Percentiles rank a stretch among this genome's conserved stretches.
phyloP scores from a whole-genome alignment of 2,888 invertebrate genomes.

The Arrhopalites spinosus region DNA sequence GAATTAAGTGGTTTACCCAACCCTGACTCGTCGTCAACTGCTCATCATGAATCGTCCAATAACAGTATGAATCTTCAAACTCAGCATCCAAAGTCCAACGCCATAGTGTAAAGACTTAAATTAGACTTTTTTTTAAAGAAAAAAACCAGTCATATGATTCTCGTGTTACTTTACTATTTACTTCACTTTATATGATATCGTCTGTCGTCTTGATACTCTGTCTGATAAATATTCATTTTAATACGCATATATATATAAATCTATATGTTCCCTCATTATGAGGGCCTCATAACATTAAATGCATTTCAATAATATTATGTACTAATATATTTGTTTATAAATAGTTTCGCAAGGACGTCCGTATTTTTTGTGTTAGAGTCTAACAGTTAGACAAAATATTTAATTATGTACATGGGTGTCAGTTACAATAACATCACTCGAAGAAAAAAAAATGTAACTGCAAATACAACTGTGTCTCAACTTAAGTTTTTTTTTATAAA shows the following conservation, averaged over 20 bases:
- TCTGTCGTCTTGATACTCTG: too few relatives aligned
- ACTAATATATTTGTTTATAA: background rate
- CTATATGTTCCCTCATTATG: background rate
- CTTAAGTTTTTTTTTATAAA: background rate
- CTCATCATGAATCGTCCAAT: background rate
- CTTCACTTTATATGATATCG: background rate
- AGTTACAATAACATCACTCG: background rate
- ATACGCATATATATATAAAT: background rate
- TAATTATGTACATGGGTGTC: background rate
- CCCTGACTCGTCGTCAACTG: background rate
- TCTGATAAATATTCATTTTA: background rate
- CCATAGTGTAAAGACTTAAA: constrained; percentile 6
- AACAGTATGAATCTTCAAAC: background rate
- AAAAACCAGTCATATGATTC: background rate
- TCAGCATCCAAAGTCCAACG: background rate
- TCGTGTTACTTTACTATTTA: background rate
- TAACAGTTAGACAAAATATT: background rate
- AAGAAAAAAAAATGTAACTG: background rate
- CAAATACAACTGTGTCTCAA: background rate
- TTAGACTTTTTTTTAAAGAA: background rate
- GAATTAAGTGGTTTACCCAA: background rate
- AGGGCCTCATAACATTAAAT: background rate
- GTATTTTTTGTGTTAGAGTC: background rate
- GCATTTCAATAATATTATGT: background rate
- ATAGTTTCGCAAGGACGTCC: background rate